Percentiles rank a stretch among this genome's conserved stretches.
Evolutionary conservation across 2,888 invertebrate genomes (phyloP).

Genomic region (Andricus curvator): DNA sequence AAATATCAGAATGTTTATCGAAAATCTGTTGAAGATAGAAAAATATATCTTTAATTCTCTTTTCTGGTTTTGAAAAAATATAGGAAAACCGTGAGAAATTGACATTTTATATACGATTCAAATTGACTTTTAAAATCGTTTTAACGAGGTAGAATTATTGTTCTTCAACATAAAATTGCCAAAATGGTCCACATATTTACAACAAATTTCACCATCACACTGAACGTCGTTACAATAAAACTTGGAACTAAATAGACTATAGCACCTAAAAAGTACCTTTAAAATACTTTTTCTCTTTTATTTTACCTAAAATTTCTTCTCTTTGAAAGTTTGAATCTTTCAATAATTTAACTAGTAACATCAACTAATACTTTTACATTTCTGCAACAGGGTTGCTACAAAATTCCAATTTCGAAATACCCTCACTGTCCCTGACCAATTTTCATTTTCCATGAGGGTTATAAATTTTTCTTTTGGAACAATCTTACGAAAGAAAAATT

Average conservation of each 20-base stretch:
- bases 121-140: background rate
- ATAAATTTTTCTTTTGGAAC: too few relatives aligned
- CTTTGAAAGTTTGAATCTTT: background rate
- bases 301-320: background rate
- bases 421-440: too few relatives aligned
- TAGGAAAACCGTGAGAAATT: background rate
- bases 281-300: background rate
- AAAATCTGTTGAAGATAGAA: slow-evolving; percentile 19
- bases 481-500: too few relatives aligned
- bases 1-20: background rate
- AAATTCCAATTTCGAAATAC: too few relatives aligned
- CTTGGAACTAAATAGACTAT: background rate
- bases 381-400: too few relatives aligned
- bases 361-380: background rate
- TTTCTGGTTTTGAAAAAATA: background rate
- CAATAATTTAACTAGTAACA: background rate
- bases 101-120: slow-evolving; percentile 13
- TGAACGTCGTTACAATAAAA: background rate
- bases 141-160: slow-evolving; percentile 20
- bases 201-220: background rate
- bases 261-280: background rate
- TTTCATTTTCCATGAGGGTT: too few relatives aligned
- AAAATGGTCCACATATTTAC: background rate
- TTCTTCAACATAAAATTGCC: background rate
- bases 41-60: slow-evolving; percentile 34